Evolutionary conservation across 2,888 invertebrate genomes (phyloP).

Genomic region (Antheraea yamamai): DNA sequence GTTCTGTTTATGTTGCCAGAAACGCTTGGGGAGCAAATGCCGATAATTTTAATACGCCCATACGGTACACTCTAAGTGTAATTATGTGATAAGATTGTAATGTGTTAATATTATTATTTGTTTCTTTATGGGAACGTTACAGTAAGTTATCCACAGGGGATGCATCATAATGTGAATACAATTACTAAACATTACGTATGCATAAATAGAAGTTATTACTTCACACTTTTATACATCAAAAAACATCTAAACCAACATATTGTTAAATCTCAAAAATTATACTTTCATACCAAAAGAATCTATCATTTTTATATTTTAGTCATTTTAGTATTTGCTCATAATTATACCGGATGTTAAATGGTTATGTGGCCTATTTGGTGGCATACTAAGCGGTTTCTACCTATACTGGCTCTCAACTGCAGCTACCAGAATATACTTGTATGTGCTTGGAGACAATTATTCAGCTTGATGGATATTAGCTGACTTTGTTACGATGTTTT

Average conservation of each 20-base stretch:
- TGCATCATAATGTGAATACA: neutral
- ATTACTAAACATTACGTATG: neutral
- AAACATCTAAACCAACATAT: neutral
- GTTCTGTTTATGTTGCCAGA: constrained; percentile 71
- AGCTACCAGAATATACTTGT: too few relatives aligned
- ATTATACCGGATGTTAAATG: too few relatives aligned
- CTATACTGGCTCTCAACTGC: too few relatives aligned
- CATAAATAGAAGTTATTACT: neutral
- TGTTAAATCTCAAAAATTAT: neutral
- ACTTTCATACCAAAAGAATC: neutral
- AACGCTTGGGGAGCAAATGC: constrained; percentile 62
- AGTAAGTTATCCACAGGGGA: constrained; percentile 24
- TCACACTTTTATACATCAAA: neutral
- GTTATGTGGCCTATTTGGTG: too few relatives aligned
- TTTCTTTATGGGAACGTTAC: constrained; percentile 36
- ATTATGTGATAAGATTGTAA: constrained; percentile 63
- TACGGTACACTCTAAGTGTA: constrained; percentile 55
- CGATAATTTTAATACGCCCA: constrained; percentile 66
- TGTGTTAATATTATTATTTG: constrained; percentile 51
- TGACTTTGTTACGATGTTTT: too few relatives aligned
- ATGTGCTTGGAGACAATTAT: too few relatives aligned
- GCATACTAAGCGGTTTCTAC: too few relatives aligned
- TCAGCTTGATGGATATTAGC: too few relatives aligned
- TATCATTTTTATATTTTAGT: too few relatives aligned
- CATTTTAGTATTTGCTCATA: too few relatives aligned